Base-by-base conservation (phyloP, 2,888 invertebrate species). In the Spodoptera picta region DNA sequence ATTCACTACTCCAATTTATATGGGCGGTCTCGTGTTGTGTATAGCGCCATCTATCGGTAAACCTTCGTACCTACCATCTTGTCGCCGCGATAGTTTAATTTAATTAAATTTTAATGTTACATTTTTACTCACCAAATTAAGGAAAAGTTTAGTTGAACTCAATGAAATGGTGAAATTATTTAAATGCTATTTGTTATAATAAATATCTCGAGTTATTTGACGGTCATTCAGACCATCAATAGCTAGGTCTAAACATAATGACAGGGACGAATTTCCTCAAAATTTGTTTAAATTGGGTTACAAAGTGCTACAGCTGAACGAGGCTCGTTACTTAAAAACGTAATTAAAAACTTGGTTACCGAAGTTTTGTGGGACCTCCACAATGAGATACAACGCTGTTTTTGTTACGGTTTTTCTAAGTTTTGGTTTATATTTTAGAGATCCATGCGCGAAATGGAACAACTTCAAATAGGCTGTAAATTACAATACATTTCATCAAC, bases 331-430 rank as follows among this genome's bases (percentile, higher is more conserved):
- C 82, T 77, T 69, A 80, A 79, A 77, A 81, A 79, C 58, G 70
- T 75, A 80, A 80, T 81, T 79, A 79, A 79, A 66, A 81, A 81
- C 72, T 82, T 81, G 62, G 65, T 65, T 54, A 9, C 45, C 50
- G 43, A 74, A 73, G 73, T 69, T 67, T 63, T 60, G 60, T 57
- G 49, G 53, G 47, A 24, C 43, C 59, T 41, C 60, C 42, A 73
- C 70, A 71, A 73, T 60, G 51, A 65, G 23, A 61, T 36, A 65
- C 53, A 51, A 47, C 11, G 54, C 23, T 56, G 60, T 58, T 65
- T 65, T 77, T 73, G 68, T 60, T 65, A 62, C 47, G 46, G 52
- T 63, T 36, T 58, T 24, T 42, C n/a, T 6, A 54, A 62, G 31
- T 69, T 68, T 48, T 7, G 36, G 31, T 54, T 59, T n/a, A 49